Evolutionary conservation across 2,888 invertebrate genomes (phyloP).

Genomic region (Byasa hedistus): DNA sequence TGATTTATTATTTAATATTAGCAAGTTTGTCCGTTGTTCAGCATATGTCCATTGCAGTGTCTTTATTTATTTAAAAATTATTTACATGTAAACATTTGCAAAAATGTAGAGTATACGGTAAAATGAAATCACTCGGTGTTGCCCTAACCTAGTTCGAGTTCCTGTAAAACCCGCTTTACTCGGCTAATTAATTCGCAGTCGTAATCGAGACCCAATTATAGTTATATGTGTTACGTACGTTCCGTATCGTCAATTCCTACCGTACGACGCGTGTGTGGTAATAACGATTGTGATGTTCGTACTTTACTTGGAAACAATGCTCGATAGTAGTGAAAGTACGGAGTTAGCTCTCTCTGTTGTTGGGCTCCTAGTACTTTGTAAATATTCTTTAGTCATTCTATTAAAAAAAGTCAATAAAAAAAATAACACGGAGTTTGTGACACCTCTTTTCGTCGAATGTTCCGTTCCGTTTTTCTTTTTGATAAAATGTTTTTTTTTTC

Average conservation of each 20-base stretch:
- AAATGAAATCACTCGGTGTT: slow-evolving; percentile 19
- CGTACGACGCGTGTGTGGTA: slow-evolving; percentile 21
- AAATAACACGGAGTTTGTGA: too few species aligned
- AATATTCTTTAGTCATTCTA: background rate
- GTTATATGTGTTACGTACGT: slow-evolving; percentile 69
- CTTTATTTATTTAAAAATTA: too few species aligned
- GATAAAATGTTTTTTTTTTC: too few species aligned
- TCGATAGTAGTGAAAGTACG: slow-evolving; percentile 9
- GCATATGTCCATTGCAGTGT: too few species aligned
- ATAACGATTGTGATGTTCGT: slow-evolving; percentile 10
- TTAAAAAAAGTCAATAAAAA: background rate
- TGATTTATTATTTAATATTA: too few species aligned
- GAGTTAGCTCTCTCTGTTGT: background rate
- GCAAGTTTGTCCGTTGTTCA: too few species aligned
- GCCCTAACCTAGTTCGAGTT: slow-evolving; percentile 29
- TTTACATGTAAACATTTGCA: background rate
- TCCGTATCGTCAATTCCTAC: slow-evolving; percentile 67
- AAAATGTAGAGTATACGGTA: background rate
- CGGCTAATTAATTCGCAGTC: slow-evolving; percentile 39
- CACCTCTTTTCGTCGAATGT: too few species aligned
- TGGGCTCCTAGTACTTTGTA: slow-evolving; percentile 13
- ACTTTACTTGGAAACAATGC: slow-evolving; percentile 22
- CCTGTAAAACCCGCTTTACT: slow-evolving; percentile 37
- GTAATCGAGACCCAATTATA: slow-evolving; percentile 45
- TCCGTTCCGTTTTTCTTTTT: too few species aligned